A percentile compares a stretch with the other conserved stretches of the same genome.
phyloP scores from a whole-genome alignment of 2,113 vertebrate genomes.

The Benitochromis conjunctus region DNA sequence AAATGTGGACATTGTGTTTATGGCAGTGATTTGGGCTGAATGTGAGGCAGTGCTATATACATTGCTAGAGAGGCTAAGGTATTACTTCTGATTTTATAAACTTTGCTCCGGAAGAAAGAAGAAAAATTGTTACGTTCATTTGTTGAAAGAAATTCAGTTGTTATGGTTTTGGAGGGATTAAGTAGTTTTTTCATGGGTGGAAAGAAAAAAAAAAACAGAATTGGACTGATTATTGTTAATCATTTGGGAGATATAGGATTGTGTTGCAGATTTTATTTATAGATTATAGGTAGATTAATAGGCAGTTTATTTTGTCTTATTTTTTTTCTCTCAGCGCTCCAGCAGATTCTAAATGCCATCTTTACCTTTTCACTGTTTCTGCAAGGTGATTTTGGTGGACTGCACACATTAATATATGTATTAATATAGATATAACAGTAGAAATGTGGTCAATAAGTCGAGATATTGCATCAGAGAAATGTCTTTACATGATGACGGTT shows the following conservation, averaged over 20 bases:
- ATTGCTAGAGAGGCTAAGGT: background rate
- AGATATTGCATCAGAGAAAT: background rate
- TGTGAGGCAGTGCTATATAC: background rate
- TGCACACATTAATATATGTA: background rate
- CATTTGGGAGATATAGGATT: background rate
- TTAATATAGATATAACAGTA: background rate
- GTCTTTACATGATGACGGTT: background rate
- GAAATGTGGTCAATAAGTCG: background rate
- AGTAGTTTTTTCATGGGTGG: background rate
- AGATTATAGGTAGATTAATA: background rate
- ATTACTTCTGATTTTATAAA: background rate
- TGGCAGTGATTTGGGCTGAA: background rate
- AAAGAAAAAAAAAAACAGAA: background rate
- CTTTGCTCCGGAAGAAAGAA: background rate
- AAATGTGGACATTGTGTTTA: background rate
- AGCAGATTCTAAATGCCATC: background rate
- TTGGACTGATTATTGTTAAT: background rate
- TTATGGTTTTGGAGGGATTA: background rate
- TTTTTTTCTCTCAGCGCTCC: background rate
- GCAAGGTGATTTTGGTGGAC: background rate
- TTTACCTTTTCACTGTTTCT: background rate
- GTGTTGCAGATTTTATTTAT: background rate
- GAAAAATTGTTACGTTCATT: background rate
- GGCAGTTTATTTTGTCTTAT: rapidly evolving
- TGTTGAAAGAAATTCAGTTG: background rate